phyloP scores from a whole-genome alignment of 2,797 vertebrate species.

The Delichon dasypus region DNA sequence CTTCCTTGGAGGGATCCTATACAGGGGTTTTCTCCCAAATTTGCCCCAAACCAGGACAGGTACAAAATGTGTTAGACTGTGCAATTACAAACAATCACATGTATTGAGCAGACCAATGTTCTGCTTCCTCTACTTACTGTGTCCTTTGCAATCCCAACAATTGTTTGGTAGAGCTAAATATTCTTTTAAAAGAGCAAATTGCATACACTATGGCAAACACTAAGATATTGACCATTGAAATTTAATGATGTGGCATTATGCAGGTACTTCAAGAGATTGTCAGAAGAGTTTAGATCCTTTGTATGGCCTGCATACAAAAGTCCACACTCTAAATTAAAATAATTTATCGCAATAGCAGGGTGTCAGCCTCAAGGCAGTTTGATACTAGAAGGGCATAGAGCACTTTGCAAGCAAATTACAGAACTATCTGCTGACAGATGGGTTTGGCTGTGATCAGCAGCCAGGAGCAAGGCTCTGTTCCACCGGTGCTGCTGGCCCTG shows the following conservation, averaged over 20 bases:
- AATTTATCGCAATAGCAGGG: background rate
- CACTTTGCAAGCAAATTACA: constrained; percentile 1
- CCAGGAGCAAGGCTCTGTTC: background rate
- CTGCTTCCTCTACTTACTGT: background rate
- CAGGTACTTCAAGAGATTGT: accelerated
- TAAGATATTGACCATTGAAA: background rate
- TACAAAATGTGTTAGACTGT: background rate
- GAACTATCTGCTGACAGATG: constrained; percentile 38
- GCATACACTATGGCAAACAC: background rate
- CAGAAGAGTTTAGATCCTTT: background rate
- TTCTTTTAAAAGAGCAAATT: background rate
- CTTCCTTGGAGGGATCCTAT: too few species aligned
- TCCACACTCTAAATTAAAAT: background rate
- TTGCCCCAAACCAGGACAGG: too few species aligned
- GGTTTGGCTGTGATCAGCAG: background rate
- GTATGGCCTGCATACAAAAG: background rate
- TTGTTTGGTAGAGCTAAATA: background rate
- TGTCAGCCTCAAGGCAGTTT: background rate
- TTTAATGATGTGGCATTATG: background rate
- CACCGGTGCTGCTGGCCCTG: background rate
- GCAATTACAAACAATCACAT: background rate
- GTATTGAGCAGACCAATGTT: background rate
- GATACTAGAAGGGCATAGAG: background rate
- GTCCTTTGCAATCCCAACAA: background rate
- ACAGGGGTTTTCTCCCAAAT: too few species aligned